Base-by-base conservation (phyloP, 2,113 vertebrate species). In the Nerophis ophidion region DNA sequence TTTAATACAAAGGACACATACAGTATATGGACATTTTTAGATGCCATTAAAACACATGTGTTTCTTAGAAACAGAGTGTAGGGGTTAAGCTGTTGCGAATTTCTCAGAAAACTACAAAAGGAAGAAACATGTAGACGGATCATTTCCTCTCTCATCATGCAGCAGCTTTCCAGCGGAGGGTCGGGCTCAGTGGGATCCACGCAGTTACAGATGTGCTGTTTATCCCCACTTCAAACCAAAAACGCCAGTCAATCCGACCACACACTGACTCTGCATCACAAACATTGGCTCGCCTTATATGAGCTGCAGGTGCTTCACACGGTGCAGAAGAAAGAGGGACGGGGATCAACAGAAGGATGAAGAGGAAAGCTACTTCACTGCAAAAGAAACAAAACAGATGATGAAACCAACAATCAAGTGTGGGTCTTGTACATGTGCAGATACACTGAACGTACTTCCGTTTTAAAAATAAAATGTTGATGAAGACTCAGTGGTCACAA, bases 211-310 rank as follows among this genome's bases (percentile, higher is more conserved):
- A 74, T 70, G 60, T 57, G 48, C 71, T 46, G 66, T 71, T 79
- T 67, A 70, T 83, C 77, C 70, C 70, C 56, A 79, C 69, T 80
- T 80, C 70, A 82, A 84, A 80, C 63, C 49, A 47, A 57, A 15
- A 45, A 57, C 72, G 63, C 14, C 66, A 77, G 65, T 40, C 48
- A 57, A 45, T 61, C 35, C 46, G 7, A 33, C 57, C 45, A 14
- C 53, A 69, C 46, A 60, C 59, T 58, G 61, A 36, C 62, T 73
- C 48, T 56, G 38, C 54, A 60, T 79, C 57, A 58, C 61, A 12
- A 44, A 70, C 72, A 44, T 72, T 63, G 26, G 34, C 71, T 60
- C 61, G 60, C 74, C 69, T 74, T 75, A 71, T 76, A 71, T 50
- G 61, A 81, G 68, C 75, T 60, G 48, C 74, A 60, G 65, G 68